Percentiles rank a stretch among this genome's conserved stretches.
phyloP scores from a whole-genome alignment of 2,888 invertebrate genomes.

The Ferrisia virgata region DNA sequence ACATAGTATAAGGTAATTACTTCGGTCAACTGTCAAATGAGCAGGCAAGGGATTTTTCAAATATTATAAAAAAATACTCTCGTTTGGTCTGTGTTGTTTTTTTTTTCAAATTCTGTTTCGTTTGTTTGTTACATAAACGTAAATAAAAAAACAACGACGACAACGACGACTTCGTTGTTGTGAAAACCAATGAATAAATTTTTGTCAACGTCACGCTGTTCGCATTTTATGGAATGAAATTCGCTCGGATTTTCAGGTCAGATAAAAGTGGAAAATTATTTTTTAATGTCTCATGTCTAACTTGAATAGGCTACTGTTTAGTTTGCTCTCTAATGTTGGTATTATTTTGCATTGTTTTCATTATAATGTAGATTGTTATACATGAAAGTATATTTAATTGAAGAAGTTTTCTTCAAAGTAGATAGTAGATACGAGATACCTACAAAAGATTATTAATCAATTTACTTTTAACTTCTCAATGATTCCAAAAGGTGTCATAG shows the following conservation, averaged over 20 bases:
- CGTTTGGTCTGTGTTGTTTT: background rate
- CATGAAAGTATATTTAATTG: no score
- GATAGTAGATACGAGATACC: no score
- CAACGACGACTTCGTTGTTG: background rate
- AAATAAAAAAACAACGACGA: background rate
- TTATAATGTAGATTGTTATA: no score
- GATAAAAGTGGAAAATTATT: constrained; percentile 9
- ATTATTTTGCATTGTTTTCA: background rate
- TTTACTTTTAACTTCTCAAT: no score
- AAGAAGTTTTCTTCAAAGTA: no score
- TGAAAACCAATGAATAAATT: background rate
- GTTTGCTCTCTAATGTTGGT: background rate
- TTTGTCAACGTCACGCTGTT: background rate
- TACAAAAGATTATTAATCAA: no score
- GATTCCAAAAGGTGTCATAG: no score
- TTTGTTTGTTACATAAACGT: no score
- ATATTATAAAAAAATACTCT: background rate
- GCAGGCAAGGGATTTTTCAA: background rate
- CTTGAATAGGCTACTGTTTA: background rate
- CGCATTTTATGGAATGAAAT: background rate
- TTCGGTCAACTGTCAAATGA: background rate
- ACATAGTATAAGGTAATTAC: background rate
- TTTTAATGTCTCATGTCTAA: background rate
- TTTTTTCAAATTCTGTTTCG: no score
- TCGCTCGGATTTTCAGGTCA: background rate